Evolutionary conservation across 2,797 vertebrate genomes (phyloP).

Genomic region (Micropoecilia bifurca): DNA sequence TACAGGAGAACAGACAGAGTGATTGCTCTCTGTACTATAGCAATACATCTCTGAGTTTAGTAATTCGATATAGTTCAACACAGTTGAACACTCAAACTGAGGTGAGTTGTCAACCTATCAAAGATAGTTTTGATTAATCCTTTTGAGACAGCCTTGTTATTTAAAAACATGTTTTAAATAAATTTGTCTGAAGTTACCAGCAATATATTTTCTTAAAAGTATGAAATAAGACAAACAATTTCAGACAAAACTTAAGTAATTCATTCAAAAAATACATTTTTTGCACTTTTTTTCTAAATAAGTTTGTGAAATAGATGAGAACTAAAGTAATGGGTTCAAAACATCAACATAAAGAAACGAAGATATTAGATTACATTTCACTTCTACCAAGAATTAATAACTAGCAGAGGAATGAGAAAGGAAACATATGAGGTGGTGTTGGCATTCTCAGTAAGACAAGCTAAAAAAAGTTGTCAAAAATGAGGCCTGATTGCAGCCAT

Average conservation of each 20-base stretch:
- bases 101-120: conserved; percentile 9
- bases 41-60: conserved; percentile 25
- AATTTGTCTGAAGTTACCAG: neutral
- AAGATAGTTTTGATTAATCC: too few species aligned
- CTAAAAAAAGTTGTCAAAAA: too few species aligned
- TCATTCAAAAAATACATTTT: neutral
- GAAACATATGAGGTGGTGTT: neutral
- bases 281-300: neutral
- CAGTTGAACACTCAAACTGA: neutral
- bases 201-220: neutral
- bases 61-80: neutral
- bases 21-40: conserved; percentile 40
- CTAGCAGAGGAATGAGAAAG: neutral
- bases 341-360: neutral
- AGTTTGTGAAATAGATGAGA: neutral
- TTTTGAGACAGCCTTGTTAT: neutral
- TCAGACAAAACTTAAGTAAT: neutral
- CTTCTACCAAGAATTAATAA: neutral
- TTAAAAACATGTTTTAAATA: neutral
- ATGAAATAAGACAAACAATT: neutral
- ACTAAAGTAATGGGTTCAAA: neutral
- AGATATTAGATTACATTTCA: neutral
- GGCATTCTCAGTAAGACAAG: too few species aligned
- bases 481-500: too few species aligned
- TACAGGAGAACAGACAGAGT: conserved; percentile 26